Base-by-base conservation (phyloP, 2,797 vertebrate species). In the Fratercula arctica region DNA sequence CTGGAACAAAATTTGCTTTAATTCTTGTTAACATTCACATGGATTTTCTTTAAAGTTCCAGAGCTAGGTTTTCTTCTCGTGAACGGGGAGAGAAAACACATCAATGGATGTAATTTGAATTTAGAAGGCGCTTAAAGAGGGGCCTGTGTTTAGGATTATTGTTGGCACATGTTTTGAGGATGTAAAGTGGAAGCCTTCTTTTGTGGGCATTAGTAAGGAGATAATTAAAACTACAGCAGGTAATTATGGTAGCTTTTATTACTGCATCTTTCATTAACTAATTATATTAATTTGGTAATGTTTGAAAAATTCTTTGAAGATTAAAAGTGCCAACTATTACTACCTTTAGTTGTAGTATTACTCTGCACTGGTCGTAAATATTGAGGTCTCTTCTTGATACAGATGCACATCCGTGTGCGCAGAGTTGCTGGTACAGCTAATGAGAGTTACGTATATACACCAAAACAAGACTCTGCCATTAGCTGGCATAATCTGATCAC, bases 231-330 rank as follows among this genome's bases (percentile, higher is more conserved):
- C 89, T 95, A 82, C 53, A 91, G 92, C 93, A 79, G 93, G 94
- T 93, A 96, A 87, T 95, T 95, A 97, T 77, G 73, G 91, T 90
- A 51, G 66, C 72, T 83, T 95, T 95, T 91, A 87, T 94, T 92
- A 89, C 93, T 95, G 91, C 93, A 94, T 95, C 96, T 97, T 96
- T 97, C 97, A 96, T 97, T 97, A 97, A 96, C 95, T 97, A 96
- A 96, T 96, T 95, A 97, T 94, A 94, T 97, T 96, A 96, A 96
- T 97, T 96, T 92, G 87, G 95, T 96, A 96, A 95, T 28, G 66
- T 96, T 87, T 86, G 86, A 90, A 86, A 92, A 94, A 51, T 48
- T 80, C 91, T 96, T 97, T 96, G 95, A 96, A 94, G 95, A 95
- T 95, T 75, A 95, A 87, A 90, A 95, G 86, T 89, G 75, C 94